Percentiles rank a stretch among this genome's conserved stretches.
phyloP scores from a whole-genome alignment of 2,888 invertebrate genomes.

The Litoditis marina region DNA sequence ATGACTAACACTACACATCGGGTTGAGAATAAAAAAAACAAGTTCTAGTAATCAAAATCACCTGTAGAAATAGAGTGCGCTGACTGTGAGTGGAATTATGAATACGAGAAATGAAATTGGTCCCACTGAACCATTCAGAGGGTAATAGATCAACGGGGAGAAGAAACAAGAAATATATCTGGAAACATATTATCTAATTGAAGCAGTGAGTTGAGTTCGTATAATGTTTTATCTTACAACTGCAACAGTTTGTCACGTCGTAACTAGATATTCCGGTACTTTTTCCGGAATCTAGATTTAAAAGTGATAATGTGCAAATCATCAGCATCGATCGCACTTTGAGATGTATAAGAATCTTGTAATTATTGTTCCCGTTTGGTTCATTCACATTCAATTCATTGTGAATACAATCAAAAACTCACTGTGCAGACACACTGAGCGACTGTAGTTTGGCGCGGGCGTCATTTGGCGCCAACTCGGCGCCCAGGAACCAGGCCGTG shows the following conservation, averaged over 20 bases:
- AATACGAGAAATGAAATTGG: conserved; percentile 46
- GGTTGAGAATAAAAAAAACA: too few species aligned
- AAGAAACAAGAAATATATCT: conserved; percentile 52
- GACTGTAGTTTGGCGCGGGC: conserved; percentile 31
- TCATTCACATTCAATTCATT: background rate
- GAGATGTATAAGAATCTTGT: conserved; percentile 19
- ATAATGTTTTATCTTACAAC: too few species aligned
- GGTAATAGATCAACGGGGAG: conserved; percentile 47
- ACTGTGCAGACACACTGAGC: conserved; percentile 29
- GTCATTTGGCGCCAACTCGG: conserved; percentile 42
- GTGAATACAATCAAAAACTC: background rate
- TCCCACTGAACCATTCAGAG: conserved; percentile 32
- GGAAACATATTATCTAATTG: too few species aligned
- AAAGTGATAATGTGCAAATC: too few species aligned
- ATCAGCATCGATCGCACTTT: too few species aligned
- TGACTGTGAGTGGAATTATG: conserved; percentile 42
- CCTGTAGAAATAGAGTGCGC: conserved; percentile 40
- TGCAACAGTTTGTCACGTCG: too few species aligned
- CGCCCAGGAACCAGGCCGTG: conserved; percentile 50
- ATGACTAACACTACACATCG: too few species aligned
- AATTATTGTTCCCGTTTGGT: conserved; percentile 27
- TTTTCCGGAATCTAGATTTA: too few species aligned
- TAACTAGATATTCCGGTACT: too few species aligned
- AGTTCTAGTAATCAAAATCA: conserved; percentile 1
- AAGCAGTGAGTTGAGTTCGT: too few species aligned